Percentiles rank a stretch among this genome's conserved stretches.
phyloP scores from a whole-genome alignment of 2,888 invertebrate species.

The Phyllotreta cruciferae region DNA sequence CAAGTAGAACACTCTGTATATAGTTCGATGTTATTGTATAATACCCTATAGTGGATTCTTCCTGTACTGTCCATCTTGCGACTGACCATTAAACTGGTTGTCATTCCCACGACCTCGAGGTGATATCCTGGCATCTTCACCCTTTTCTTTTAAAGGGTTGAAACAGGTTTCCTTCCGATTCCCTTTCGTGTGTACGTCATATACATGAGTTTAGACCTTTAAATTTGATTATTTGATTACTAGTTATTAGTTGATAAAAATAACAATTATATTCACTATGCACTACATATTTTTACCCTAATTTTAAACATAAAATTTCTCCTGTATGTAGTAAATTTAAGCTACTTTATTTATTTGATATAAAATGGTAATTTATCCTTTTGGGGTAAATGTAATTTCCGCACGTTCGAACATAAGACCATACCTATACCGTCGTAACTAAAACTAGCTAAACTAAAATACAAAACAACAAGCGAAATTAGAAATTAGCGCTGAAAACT shows the following conservation, averaged over 20 bases:
- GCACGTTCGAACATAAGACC: slow-evolving; percentile 26
- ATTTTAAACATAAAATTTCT: not conserved
- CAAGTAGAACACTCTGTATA: slow-evolving; percentile 9
- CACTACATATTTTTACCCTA: not conserved
- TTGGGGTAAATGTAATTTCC: slow-evolving; percentile 1
- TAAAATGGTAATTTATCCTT: slow-evolving; percentile 11
- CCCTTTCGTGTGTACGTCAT: not conserved
- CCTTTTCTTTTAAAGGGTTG: slow-evolving; percentile 23
- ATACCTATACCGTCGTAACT: slow-evolving; percentile 18
- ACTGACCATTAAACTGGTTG: slow-evolving; percentile 51
- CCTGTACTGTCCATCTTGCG: slow-evolving; percentile 37
- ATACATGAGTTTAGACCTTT: not conserved
- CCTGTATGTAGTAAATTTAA: not conserved
- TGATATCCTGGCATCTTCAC: slow-evolving; percentile 32
- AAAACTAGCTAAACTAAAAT: slow-evolving; percentile 24
- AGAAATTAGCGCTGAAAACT: slow-evolving; percentile 28
- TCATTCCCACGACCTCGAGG: slow-evolving; percentile 49
- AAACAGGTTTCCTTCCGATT: slow-evolving; percentile 34
- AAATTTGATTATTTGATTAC: too few relatives aligned
- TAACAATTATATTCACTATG: too few relatives aligned
- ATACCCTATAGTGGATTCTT: slow-evolving; percentile 19
- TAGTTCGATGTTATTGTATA: slow-evolving; percentile 6
- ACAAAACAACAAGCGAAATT: slow-evolving; percentile 22
- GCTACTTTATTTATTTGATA: not conserved
- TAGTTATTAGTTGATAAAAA: too few relatives aligned